Evolutionary conservation across 2,888 invertebrate species (phyloP), one percentile per base, ranked within the genome.

Genomic region (Pterostichus niger): DNA sequence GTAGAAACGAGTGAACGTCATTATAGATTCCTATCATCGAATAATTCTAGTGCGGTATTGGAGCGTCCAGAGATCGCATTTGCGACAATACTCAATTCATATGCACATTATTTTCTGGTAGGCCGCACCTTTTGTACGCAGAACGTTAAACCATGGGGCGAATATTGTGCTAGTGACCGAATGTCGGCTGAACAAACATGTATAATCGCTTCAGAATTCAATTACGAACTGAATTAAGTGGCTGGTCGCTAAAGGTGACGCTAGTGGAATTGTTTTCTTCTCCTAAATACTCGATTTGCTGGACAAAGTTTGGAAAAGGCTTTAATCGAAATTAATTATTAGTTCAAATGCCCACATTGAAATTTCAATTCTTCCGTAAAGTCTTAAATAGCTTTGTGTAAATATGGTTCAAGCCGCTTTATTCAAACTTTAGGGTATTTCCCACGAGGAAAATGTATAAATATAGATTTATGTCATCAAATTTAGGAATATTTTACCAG

Each of bases 21-120:
- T 82, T 82, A 82, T 13, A 59, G 52, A 82, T 82, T 82, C 75
- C 59, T 59, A 82, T 82, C 75, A 82, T 75, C 75, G 61, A 56
- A 61, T 82, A 82, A 82, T 75, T 82, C 61, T 46, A 17, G 71
- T 17, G 44, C 31, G 52, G 49, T 81, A 81, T 82, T 82, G 73
- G 13, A 17, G 10, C 35, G 78, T 44, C 31, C 59, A 59, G 71
- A 35, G 56, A 35, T 40, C 35, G 80, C 35, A 13, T 54, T 35
- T 52, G 44, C 31, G 68, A 71, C 73, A 82, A 75, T 44, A 46
- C 75, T 61, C 82, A 49, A 82, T 75, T 82, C 82, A 82, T 75
- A 82, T 82, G 82, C 75, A 82, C 61, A 75, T 82, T 82, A 82
- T 82, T 82, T 82, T 82, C 82, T 82, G 75, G 59, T 82, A 75